Evolutionary conservation across 1,140 invertebrate species (phyloP).

Genomic region (Homalodisca vitripennis): DNA sequence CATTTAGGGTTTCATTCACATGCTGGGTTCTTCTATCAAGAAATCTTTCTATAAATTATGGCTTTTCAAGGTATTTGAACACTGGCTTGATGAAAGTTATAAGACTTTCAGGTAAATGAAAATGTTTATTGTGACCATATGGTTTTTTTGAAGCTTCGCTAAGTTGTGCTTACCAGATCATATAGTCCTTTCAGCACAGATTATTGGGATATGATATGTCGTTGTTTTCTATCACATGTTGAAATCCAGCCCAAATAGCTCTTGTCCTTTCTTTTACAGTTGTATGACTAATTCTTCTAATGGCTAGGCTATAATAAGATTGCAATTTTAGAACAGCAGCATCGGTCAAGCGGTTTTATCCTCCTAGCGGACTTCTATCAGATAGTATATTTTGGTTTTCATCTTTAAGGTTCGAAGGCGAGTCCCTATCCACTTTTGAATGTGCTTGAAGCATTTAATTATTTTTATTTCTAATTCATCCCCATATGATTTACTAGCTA

Average conservation of each 20-base stretch:
- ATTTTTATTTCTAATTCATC: constrained; percentile 27
- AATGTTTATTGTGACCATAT: constrained; percentile 23
- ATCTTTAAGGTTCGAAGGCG: constrained; percentile 17
- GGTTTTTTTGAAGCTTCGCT: constrained; percentile 32
- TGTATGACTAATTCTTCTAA: background rate
- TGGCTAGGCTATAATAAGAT: constrained; percentile 15
- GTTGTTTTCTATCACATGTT: constrained; percentile 27
- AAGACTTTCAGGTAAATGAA: constrained; percentile 7
- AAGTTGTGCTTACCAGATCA: constrained; percentile 41
- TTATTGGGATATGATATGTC: constrained; percentile 22
- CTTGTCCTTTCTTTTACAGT: constrained; percentile 27
- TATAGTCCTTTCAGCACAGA: constrained; percentile 37
- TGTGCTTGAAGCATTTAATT: constrained; percentile 31
- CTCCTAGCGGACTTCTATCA: constrained; percentile 17
- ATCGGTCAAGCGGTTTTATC: constrained; percentile 19
- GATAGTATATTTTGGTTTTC: constrained; percentile 1
- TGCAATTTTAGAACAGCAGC: constrained; percentile 15
- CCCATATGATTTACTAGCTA: constrained; percentile 21
- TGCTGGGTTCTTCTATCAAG: constrained; percentile 8
- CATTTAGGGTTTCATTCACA: constrained; percentile 7
- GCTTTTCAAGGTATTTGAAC: constrained; percentile 34
- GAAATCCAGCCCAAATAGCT: constrained; percentile 30
- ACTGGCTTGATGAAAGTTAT: constrained; percentile 35
- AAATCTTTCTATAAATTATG: background rate
- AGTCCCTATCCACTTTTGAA: constrained; percentile 28